phyloP scores from a whole-genome alignment of 2,797 vertebrate genomes.

The Microctenopoma stevenorrisi region DNA sequence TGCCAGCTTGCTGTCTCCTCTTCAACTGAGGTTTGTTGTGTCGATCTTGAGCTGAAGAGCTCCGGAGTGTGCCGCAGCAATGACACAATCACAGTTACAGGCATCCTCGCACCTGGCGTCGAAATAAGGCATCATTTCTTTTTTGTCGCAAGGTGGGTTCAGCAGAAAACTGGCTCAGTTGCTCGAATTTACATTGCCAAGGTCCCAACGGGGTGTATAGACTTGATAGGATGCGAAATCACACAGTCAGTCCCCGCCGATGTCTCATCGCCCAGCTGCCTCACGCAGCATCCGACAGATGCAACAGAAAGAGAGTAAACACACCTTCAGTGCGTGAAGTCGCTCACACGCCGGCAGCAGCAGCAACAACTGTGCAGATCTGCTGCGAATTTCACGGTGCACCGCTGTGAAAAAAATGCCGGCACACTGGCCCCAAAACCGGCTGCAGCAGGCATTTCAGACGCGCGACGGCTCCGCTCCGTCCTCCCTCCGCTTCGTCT shows the following conservation, averaged over 20 bases:
- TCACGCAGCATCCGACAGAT: constrained; percentile 66
- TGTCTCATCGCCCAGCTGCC: constrained; percentile 63
- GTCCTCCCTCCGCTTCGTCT: constrained; percentile 24
- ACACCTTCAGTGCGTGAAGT: neutral
- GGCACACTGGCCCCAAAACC: constrained; percentile 60
- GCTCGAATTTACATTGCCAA: constrained; percentile 46
- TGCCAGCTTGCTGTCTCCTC: constrained; percentile 57
- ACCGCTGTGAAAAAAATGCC: constrained; percentile 54
- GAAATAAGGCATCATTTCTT: constrained; percentile 54
- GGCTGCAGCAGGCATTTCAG: constrained; percentile 53
- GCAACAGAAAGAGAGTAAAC: constrained; percentile 34
- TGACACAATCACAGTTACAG: constrained; percentile 68
- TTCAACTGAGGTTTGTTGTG: constrained; percentile 70
- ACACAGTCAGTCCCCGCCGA: constrained; percentile 59
- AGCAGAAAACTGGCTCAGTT: constrained; percentile 7
- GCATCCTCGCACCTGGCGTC: constrained; percentile 70
- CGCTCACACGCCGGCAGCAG: neutral
- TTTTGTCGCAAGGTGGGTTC: constrained; percentile 44
- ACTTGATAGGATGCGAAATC: constrained; percentile 53
- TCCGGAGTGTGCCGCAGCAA: constrained; percentile 72
- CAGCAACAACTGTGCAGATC: constrained; percentile 38
- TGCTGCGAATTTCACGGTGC: constrained; percentile 52
- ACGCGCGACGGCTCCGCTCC: constrained; percentile 20
- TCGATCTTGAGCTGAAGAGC: constrained; percentile 66
- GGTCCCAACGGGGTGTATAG: constrained; percentile 22